Base-by-base conservation (phyloP, 2,888 invertebrate species). In the Amphipoea lucens region DNA sequence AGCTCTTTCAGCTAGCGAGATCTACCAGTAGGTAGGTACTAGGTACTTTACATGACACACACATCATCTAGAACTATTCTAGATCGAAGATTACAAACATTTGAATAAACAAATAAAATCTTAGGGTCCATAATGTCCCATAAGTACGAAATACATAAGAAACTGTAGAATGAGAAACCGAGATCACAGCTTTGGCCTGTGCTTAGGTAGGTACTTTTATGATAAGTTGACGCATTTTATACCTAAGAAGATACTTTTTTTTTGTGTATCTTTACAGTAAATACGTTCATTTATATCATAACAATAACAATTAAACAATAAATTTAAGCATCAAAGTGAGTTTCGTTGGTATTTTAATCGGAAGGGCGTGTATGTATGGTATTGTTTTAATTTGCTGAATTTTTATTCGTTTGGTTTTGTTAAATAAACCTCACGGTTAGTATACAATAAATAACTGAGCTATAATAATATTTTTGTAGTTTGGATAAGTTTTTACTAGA, bases 321-420 rank as follows among this genome's bases (percentile, higher is more conserved):
- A 67, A 51, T n/a, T 7, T 45, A 6, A 23, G 20, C 5, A 54
- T 17, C 5, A 62, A 60, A 60, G n/a, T 54, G n/a, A 62, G 45
- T 68, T 77, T 77, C 6, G 12, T 54, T 29, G 23, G 66, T 79
- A 51, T 51, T 83, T 45, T 45, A 51, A 79, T 54, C 2, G n/a
- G 7, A 54, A 54, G 63, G 42, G 42, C 51, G 11, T 29, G 29
- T 29, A 29, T 29, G 29, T 36, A 54, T 7, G 14, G 40, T 45
- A 80, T 60, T 17, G 2, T 67, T 57, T 6, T 17, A 42, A 14
- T 23, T 78, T 70, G 51, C 4, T 23, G 23, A 4, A 42, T 42
- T 23, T 70, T 5, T 45, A n/a, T 57, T 48, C 14, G 23, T 65
- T 57, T 74, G 23, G 6, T 20, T 40, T 76, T 57, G 23, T 65